These are phyloP conservation scores for Sialia sialis DNA, from an alignment of 2,113 vertebrate species.

Conservation along the genomic window DNA sequence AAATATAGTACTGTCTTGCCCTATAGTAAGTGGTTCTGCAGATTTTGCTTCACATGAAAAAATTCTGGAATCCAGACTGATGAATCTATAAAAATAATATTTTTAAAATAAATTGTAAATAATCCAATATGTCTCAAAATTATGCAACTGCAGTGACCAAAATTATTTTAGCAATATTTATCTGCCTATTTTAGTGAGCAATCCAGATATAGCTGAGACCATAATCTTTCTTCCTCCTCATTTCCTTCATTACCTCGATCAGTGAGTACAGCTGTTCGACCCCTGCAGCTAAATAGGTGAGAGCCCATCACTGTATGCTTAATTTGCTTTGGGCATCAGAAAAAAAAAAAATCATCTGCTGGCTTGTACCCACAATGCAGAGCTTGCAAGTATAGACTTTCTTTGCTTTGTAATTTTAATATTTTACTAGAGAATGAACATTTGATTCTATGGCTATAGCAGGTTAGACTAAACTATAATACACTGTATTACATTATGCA, in stretches of 20 bases:
- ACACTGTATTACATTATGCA: fast-evolving
- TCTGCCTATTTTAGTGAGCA: background rate
- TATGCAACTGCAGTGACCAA: background rate
- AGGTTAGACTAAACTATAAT: background rate
- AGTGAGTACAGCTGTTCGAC: background rate
- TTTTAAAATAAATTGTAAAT: background rate
- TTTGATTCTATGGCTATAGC: background rate
- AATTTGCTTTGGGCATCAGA: background rate
- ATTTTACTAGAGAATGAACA: background rate
- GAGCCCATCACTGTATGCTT: background rate
- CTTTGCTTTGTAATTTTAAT: background rate
- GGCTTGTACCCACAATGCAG: background rate
- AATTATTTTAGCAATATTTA: background rate
- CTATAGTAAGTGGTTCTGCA: background rate
- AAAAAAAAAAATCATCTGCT: background rate
- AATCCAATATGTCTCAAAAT: background rate
- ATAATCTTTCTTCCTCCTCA: background rate
- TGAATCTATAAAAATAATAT: background rate
- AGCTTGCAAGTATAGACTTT: background rate
- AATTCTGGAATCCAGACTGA: background rate
- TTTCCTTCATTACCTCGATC: background rate
- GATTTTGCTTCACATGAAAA: background rate
- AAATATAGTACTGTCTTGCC: background rate
- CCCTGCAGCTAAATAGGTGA: background rate
- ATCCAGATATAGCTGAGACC: background rate